Conservation (phyloP, 2,888 invertebrate genomes). For the Eupithecia tripunctaria region DNA sequence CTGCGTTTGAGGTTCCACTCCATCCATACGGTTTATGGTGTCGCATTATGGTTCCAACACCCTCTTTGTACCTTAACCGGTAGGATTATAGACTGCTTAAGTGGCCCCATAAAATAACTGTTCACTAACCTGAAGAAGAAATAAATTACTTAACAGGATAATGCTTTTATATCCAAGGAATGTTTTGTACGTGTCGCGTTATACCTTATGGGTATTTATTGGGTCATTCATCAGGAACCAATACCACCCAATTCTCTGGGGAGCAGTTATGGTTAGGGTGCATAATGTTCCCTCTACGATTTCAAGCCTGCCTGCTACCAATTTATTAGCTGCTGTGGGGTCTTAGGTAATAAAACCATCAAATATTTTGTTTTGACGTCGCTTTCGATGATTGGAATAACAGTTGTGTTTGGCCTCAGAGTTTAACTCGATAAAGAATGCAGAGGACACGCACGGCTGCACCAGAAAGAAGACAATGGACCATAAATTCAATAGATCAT, state of each 20-base stretch:
- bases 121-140: conserved; percentile 79
- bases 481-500: conserved; percentile 5
- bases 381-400: conserved; percentile 39
- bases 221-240: conserved; percentile 80
- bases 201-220: conserved; percentile 82
- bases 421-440: background rate
- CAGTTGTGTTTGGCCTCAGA: conserved; percentile 24
- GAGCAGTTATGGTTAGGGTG: conserved; percentile 80
- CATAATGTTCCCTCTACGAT: conserved; percentile 78
- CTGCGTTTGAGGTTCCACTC: conserved; percentile 65
- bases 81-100: conserved; percentile 80
- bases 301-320: conserved; percentile 48
- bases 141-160: conserved; percentile 84
- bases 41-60: conserved; percentile 73
- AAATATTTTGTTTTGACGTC: conserved; percentile 45
- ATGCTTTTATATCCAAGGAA: conserved; percentile 80
- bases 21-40: conserved; percentile 72
- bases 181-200: conserved; percentile 82
- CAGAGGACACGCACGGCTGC: background rate
- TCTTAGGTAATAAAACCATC: conserved; percentile 47
- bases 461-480: background rate
- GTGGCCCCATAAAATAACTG: conserved; percentile 80
- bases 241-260: conserved; percentile 79
- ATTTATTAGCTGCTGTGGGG: conserved; percentile 72
- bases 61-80: conserved; percentile 77